Evolutionary conservation across 2,888 invertebrate genomes (phyloP).

Genomic region (Amiota communis): DNA sequence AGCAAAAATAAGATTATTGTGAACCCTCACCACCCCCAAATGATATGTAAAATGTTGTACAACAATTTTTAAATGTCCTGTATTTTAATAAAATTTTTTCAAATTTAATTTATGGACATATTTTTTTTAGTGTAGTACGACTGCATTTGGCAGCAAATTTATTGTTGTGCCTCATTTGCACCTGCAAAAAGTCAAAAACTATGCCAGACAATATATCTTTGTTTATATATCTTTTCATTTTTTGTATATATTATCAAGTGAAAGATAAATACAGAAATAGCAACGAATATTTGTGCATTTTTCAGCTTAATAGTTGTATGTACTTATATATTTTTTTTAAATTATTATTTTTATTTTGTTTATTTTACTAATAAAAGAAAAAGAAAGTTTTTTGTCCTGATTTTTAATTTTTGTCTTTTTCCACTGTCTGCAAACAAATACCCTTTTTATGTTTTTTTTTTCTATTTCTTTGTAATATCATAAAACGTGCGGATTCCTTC

Average conservation of each 20-base stretch:
- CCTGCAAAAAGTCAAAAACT: background rate
- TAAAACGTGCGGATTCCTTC: too few relatives aligned
- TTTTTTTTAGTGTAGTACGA: background rate
- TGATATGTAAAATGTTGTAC: too few relatives aligned
- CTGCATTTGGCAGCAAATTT: constrained; percentile 1
- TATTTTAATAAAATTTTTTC: too few relatives aligned
- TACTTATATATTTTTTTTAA: background rate
- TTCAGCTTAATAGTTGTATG: background rate
- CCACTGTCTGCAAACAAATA: too few relatives aligned
- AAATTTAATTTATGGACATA: too few relatives aligned
- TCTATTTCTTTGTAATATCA: background rate
- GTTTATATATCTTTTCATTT: background rate
- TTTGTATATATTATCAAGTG: background rate
- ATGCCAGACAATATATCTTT: background rate
- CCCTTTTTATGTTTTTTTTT: background rate
- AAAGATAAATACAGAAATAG: background rate
- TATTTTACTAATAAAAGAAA: background rate
- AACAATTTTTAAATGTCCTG: too few relatives aligned
- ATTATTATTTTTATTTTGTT: background rate
- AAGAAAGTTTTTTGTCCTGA: background rate
- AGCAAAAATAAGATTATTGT: too few relatives aligned
- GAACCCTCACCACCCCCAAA: too few relatives aligned
- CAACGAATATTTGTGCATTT: constrained; percentile 15
- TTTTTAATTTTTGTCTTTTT: constrained; percentile 1
- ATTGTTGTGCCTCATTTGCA: background rate